A percentile compares a stretch with the other conserved stretches of the same genome.
These are phyloP conservation scores for Tinea trinotella DNA, from an alignment of 2,888 invertebrate genomes.

Conservation along the genomic window DNA sequence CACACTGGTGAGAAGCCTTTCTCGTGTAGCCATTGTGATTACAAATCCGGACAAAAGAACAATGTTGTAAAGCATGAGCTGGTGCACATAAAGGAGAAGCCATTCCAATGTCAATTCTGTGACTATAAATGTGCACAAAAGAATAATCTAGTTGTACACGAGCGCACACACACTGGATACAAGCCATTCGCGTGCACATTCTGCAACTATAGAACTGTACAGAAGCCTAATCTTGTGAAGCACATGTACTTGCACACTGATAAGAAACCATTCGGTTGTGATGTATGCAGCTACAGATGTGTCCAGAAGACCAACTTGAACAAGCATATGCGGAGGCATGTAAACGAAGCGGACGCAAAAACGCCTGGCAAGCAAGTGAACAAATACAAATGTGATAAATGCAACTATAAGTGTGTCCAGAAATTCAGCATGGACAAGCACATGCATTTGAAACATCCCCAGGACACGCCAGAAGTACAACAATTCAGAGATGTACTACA, in stretches of 20 bases:
- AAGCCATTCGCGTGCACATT: slow-evolving; percentile 65
- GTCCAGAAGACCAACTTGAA: slow-evolving; percentile 66
- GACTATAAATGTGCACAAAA: slow-evolving; percentile 65
- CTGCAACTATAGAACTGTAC: slow-evolving; percentile 58
- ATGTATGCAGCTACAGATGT: slow-evolving; percentile 58
- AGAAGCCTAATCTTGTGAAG: slow-evolving; percentile 65
- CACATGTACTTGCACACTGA: slow-evolving; percentile 68
- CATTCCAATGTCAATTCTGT: slow-evolving; percentile 62
- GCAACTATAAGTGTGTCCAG: slow-evolving; percentile 57
- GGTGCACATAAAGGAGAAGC: slow-evolving; percentile 68
- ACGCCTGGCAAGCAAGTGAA: slow-evolving; percentile 58
- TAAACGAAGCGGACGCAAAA: slow-evolving; percentile 44
- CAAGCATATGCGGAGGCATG: slow-evolving; percentile 62
- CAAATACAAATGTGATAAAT: slow-evolving; percentile 54
- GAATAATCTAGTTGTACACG: slow-evolving; percentile 64
- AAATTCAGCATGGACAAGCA: slow-evolving; percentile 64
- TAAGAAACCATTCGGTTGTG: slow-evolving; percentile 64
- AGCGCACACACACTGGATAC: slow-evolving; percentile 63
- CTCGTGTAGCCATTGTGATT: slow-evolving; percentile 60
- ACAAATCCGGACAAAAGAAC: slow-evolving; percentile 66
- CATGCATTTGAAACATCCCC: slow-evolving; percentile 50
- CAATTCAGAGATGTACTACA: slow-evolving; percentile 20
- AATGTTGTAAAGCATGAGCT: slow-evolving; percentile 66
- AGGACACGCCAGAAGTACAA: neutral
- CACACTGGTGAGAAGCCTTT: slow-evolving; percentile 66